Evolutionary conservation across 1,140 invertebrate species (phyloP), one percentile per base, ranked within the genome.

Genomic region (Temnothorax curvispinosus): DNA sequence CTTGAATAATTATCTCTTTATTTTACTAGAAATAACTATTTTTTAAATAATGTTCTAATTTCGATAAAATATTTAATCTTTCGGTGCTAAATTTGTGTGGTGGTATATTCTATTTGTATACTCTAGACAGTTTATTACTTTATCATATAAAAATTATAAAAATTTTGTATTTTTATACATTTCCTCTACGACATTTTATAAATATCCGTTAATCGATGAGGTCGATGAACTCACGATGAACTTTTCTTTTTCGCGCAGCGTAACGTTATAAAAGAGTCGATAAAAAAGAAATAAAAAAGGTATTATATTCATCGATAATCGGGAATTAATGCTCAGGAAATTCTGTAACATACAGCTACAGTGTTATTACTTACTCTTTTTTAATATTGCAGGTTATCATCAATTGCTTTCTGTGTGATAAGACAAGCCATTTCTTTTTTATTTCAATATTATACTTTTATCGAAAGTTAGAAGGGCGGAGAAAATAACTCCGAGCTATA

Each of bases 271-370:
- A 74, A 60, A 67, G 35, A 13, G 15, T 50, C 69, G 8, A 75
- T 50, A 62, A 84, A 75, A 21, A 84, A 75, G 8, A n/a, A 58
- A 60, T 21, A 32, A 78, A 64, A 64, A 41, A 44, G 6, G 13
- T 71, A 44, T 35, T 50, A 38, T n/a, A n/a, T 60, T 75, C 18
- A 74, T 62, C 69, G 69, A 64, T 74, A 82, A 82, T 47, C 27
- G 80, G 56, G 13, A 84, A 71, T 81, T 81, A 71, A 84, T 84
- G 27, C 15, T 27, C 13, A 60, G 18, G 18, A 84, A 84, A 75
- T 47, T 54, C 32, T 15, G 13, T 47, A 50, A 27, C 3, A 50
- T 0, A 35, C 21, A 21, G 8, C 41, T 60, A 13, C 27, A 35
- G 9, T 41, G 47, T 56, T 58, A 44, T 52, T 41, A 15, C 27